Evolutionary conservation across 2,888 invertebrate genomes (phyloP), one percentile per base, ranked within the genome.

Genomic region (Dermolepida albohirtum): DNA sequence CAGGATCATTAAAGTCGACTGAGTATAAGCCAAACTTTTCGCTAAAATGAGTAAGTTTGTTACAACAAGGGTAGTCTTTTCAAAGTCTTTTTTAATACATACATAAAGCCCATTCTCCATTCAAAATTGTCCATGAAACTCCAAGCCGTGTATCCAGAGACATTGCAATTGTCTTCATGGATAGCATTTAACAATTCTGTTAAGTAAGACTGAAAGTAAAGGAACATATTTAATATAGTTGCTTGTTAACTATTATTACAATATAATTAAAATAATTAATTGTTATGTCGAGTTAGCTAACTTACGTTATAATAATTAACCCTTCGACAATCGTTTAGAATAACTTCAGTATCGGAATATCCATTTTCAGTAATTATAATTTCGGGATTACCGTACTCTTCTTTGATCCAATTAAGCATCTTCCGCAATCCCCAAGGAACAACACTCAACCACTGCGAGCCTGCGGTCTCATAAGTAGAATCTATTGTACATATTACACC

Each of bases 341-440:
- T 29, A 55, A 55, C n/a, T 10, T 27, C 27, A 11, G 11, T 17
- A 22, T 22, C 17, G 8, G 50, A 50, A 10, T 22, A 50, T 0
- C 88, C 88, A 64, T 87, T 88, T 73, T 87, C 89, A 0, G 85
- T 85, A 1, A 88, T 75, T 59, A 83, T 83, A 5, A 89, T 80
- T 34, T 84, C 75, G 0, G 88, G 88, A 78, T 88, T 88, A 72
- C 85, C 80, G 80, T 89, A 91, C 16, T 85, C 84, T 54, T 81
- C 80, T 73, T 85, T 87, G 14, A 91, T 84, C 87, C 89, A 90
- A 79, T 87, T 88, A 14, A 92, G 76, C 1, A 88, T 78, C 73
- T 87, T 87, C 62, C 89, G 85, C 78, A 92, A 86, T 14, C 90
- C 91, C 84, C 87, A 87, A 0, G 91, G 91, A 10, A 51, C 22